Evolutionary conservation across 2,113 vertebrate species (phyloP), one percentile per base, ranked within the genome.

Genomic region (Alouatta palliata): DNA sequence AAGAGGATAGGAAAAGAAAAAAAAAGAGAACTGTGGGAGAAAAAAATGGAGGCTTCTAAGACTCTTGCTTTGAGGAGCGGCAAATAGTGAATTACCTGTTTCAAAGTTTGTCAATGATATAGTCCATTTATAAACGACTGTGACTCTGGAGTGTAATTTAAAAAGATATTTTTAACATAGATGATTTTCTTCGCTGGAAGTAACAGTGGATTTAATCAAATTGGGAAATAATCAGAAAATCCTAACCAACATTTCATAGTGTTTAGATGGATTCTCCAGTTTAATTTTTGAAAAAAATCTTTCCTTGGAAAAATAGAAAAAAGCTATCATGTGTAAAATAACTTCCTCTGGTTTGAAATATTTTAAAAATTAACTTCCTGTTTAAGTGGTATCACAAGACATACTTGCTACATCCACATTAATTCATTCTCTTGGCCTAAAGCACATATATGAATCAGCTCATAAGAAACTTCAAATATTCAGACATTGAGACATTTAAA

Each of bases 201-300:
- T 54, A 87, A 93, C 5, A 47, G 6, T 76, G 43, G 40, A 91
- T 87, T 40, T 94, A 10, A 79, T 45, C 35, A 25, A 84, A 43
- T 9, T 92, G 30, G 80, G 30, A 97, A 96, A 76, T 52, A 90
- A 82, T 27, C 3, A 87, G 71, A 79, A 88, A 91, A 84, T 75
- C 52, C 80, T 75, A 93, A 47, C 61, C 21, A 77, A 27, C 64
- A 82, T 86, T 86, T 79, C 49, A 66, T 37, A 1, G 20, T 47
- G 20, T 49, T 88, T 35, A 45, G 13, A 75, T 80, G 17, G 37
- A 68, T 61, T 86, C 27, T 90, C 19, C 52, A 71, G 70, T 66
- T 91, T 96, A 79, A 71, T 73, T 80, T 80, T 25, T 83, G 9
- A 75, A 88, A 79, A 64, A 64, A 71, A 68, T 35, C 49, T n/a